These are phyloP conservation scores for Chymomyza caudatula DNA, from an alignment of 2,888 invertebrate species.

Conservation along the genomic window DNA sequence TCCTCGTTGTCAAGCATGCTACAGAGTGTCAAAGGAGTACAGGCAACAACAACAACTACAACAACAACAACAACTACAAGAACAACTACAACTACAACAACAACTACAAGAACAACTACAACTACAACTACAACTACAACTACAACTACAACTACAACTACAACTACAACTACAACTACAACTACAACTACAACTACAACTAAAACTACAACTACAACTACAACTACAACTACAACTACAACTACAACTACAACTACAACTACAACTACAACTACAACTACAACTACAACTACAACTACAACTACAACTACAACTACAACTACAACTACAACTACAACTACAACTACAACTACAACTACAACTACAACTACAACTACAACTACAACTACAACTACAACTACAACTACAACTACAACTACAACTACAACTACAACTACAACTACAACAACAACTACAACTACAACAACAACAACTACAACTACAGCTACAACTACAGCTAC, in stretches of 20 bases:
- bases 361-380: background rate
- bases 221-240: background rate
- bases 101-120: background rate
- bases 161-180: background rate
- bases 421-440: background rate
- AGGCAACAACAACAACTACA: background rate
- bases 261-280: background rate
- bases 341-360: background rate
- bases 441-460: background rate
- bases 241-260: background rate
- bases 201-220: background rate
- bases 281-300: background rate
- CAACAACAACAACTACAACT: background rate
- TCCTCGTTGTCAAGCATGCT: conserved; percentile 40
- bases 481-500: conserved; percentile 2
- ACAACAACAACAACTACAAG: no score
- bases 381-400: background rate
- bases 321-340: background rate
- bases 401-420: background rate
- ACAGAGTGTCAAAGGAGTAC: conserved; percentile 43
- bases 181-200: background rate
- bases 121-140: background rate
- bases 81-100: background rate
- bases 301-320: background rate
- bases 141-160: background rate